phyloP scores from a whole-genome alignment of 1,140 invertebrate genomes.

The Hypothenemus hampei region DNA sequence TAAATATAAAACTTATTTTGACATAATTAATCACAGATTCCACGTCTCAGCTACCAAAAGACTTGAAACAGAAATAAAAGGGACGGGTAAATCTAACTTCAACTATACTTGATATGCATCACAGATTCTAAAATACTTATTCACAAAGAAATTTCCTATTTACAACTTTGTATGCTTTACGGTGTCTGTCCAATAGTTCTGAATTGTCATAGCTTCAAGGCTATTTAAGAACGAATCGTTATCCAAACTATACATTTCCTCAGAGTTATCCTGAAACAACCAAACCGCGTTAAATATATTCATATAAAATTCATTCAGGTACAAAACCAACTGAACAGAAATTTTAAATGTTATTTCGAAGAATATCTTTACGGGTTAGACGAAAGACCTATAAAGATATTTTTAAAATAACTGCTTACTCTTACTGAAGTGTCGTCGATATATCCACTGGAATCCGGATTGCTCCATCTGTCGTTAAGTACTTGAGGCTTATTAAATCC shows the following conservation, averaged over 20 bases:
- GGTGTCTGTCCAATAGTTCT: constrained; percentile 89
- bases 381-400: constrained; percentile 16
- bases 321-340: too few relatives aligned
- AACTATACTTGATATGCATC: constrained; percentile 42
- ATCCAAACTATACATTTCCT: constrained; percentile 88
- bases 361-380: not conserved
- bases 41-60: too few relatives aligned
- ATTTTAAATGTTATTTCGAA: not conserved
- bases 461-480: constrained; percentile 73
- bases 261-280: constrained; percentile 76
- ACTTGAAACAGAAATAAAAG: too few relatives aligned
- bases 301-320: too few relatives aligned
- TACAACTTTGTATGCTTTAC: constrained; percentile 88
- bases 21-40: too few relatives aligned
- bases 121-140: constrained; percentile 43
- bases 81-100: too few relatives aligned
- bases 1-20: too few relatives aligned
- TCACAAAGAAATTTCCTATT: constrained; percentile 39
- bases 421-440: constrained; percentile 83
- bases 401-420: constrained; percentile 51
- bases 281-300: too few relatives aligned
- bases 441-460: constrained; percentile 82
- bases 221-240: constrained; percentile 89
- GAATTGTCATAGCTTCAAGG: constrained; percentile 86
- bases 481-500: constrained; percentile 77